Conservation (phyloP, 2,113 vertebrate species). For the Rhabdomys dilectus region DNA sequence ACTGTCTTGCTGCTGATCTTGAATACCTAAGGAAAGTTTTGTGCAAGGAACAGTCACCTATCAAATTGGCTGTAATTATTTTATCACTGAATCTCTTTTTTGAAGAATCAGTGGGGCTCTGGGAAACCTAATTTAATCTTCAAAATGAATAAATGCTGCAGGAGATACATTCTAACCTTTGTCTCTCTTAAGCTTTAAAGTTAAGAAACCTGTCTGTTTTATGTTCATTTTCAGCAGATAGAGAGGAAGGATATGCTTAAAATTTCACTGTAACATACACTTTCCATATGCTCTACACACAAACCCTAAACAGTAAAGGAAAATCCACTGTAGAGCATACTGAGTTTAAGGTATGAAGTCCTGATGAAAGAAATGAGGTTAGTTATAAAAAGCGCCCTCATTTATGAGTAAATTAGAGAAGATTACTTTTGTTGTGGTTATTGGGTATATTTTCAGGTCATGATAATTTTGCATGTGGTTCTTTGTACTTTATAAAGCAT, state of each 20-base stretch:
- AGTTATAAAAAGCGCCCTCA: background rate
- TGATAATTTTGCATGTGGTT: background rate
- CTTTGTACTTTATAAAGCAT: background rate
- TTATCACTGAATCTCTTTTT: slow-evolving; percentile 48
- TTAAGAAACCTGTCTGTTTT: slow-evolving; percentile 13
- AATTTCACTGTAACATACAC: slow-evolving; percentile 8
- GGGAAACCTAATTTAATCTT: slow-evolving; percentile 7
- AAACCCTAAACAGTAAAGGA: background rate
- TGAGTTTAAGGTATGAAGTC: background rate
- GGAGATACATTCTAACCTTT: slow-evolving; percentile 39
- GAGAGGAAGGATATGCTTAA: background rate
- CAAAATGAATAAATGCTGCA: background rate
- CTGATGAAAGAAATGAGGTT: slow-evolving; percentile 11
- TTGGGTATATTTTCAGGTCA: slow-evolving; percentile 22
- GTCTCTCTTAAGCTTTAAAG: slow-evolving; percentile 31
- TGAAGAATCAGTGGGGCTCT: background rate
- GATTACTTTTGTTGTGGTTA: background rate
- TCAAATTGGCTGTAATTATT: background rate
- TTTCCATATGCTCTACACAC: background rate
- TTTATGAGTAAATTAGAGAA: background rate
- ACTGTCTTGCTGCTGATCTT: slow-evolving; percentile 14
- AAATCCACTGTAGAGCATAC: background rate
- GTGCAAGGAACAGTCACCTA: slow-evolving; percentile 45
- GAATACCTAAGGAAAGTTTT: slow-evolving; percentile 7
- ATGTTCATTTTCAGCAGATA: background rate